These are phyloP conservation scores for Halichoerus grypus DNA, from an alignment of 2,113 vertebrate genomes.

Conservation along the genomic window DNA sequence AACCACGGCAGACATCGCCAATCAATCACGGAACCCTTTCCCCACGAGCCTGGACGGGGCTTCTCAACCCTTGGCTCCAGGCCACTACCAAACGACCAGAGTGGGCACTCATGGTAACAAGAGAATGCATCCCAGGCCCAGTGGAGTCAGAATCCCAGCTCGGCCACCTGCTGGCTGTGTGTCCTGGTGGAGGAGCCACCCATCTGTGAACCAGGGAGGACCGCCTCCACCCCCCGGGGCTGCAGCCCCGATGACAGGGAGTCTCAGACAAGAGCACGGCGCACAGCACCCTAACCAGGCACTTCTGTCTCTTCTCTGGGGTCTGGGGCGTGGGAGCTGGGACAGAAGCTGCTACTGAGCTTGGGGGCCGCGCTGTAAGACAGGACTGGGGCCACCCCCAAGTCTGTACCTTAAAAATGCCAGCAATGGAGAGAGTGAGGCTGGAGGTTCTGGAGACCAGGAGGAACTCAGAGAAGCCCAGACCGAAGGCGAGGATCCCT, in stretches of 20 bases:
- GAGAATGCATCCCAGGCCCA: not conserved
- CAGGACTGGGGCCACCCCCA: not conserved
- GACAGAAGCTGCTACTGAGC: not conserved
- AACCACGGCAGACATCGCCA: not conserved
- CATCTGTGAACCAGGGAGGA: not conserved
- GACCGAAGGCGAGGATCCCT: constrained; percentile 94
- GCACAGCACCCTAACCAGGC: not conserved
- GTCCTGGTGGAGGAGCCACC: not conserved
- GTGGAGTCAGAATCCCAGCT: not conserved
- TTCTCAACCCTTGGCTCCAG: not conserved
- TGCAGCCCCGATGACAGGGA: rapidly evolving
- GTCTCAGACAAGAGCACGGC: rapidly evolving
- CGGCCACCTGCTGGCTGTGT: not conserved
- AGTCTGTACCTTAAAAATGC: constrained; percentile 95
- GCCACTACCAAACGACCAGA: not conserved
- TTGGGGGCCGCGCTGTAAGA: not conserved
- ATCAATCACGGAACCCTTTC: not conserved
- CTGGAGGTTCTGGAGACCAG: constrained; percentile 96
- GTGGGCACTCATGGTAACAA: not conserved
- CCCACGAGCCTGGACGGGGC: not conserved
- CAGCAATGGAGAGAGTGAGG: constrained; percentile 96
- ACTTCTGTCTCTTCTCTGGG: not conserved
- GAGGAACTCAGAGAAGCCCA: constrained; percentile 98
- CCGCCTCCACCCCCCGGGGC: rapidly evolving
- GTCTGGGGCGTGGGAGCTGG: not conserved